Evolutionary conservation across 2,113 vertebrate genomes (phyloP), one percentile per base, ranked within the genome.

Genomic region (Climacteris rufus): DNA sequence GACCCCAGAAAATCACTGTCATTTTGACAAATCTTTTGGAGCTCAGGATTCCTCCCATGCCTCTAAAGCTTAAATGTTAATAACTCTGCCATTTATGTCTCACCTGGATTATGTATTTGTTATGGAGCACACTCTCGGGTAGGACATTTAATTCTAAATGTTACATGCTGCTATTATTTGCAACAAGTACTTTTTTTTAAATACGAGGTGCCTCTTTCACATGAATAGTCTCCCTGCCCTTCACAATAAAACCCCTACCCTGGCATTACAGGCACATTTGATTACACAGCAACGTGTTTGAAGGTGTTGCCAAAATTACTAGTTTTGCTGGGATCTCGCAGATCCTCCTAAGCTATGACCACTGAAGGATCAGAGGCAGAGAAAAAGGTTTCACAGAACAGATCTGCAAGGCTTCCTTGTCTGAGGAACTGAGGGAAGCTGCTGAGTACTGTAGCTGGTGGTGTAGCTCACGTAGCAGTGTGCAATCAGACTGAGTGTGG

Each of bases 321-420:
- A 59, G 70, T 19, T 89, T 87, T 83, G 47, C 12, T 8, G 93
- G 50, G 70, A 85, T 57, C 49, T 56, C 20, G 6, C 52, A 89
- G 45, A 70, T 92, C 74, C 80, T 94, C 6, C 0, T n/a, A 86
- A 60, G 37, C 69, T 69, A 79, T 28, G 57, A 94, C 64, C 40
- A 91, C 64, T 61, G 45, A 89, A 75, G 83, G 45, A 89, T 64
- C 78, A 94, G 94, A 80, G 37, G 57, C 65, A 95, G 44, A 93
- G 19, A 59, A 78, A 92, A 89, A 83, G 23, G 72, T 39, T 87
- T 94, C 78, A 79, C 68, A 93, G 87, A 94, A 93, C n/a, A n/a
- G 25, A 52, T 56, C 64, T 90, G 74, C 49, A 77, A 40, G 45
- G 39, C 56, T 87, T 93, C 61, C n/a, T 70, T 54, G n/a, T 59